These are phyloP conservation scores for Stenodema calcarata DNA, from an alignment of 2,888 invertebrate genomes.

Conservation along the genomic window DNA sequence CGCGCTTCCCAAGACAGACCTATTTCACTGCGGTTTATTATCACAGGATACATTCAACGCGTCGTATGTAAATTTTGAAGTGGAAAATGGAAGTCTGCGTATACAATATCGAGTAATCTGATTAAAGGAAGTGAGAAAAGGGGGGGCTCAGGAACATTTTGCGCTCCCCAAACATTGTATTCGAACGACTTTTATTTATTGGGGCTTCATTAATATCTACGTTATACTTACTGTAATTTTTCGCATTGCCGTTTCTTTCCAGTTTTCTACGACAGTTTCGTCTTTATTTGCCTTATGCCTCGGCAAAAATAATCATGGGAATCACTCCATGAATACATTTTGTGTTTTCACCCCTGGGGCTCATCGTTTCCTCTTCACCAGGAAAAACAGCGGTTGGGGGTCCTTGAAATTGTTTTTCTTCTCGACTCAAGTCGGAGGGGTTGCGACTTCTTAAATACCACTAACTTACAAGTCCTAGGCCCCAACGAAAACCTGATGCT, in stretches of 20 bases:
- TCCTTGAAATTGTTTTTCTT: slow-evolving; percentile 10
- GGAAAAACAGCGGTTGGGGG: neutral
- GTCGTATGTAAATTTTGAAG: slow-evolving; percentile 8
- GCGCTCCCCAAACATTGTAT: neutral
- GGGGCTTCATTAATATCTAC: neutral
- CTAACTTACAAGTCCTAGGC: slow-evolving; percentile 26
- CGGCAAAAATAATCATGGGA: slow-evolving; percentile 28
- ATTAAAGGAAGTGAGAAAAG: neutral
- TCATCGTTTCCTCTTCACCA: neutral
- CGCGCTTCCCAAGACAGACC: slow-evolving; percentile 12
- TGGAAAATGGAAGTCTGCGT: neutral
- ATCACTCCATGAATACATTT: slow-evolving; percentile 44
- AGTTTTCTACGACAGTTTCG: neutral
- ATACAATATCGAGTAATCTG: neutral
- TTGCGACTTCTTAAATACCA: slow-evolving; percentile 11
- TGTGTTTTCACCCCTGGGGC: neutral
- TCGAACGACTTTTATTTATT: neutral
- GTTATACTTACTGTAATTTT: neutral
- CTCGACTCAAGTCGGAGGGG: neutral
- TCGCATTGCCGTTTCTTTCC: neutral
- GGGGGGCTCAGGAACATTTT: neutral
- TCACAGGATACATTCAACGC: neutral
- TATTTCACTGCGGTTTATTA: neutral
- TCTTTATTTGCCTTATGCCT: neutral
- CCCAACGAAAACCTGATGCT: neutral